Conservation (phyloP, 2,888 invertebrate genomes). For the Adelognathus sp. region DNA sequence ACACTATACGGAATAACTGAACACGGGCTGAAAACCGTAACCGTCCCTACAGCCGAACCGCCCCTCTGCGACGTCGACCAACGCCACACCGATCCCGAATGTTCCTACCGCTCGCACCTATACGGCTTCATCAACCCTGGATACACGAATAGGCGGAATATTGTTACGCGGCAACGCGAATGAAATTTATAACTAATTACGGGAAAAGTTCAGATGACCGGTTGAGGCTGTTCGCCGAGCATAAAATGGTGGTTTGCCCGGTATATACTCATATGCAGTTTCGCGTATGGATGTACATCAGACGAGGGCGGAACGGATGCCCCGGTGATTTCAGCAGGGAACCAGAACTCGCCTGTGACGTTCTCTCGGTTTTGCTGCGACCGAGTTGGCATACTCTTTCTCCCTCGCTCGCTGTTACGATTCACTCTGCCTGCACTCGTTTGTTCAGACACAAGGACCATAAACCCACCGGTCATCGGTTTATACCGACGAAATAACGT, state of each 20-base stretch:
- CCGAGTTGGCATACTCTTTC: background rate
- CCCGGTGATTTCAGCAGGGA: conserved; percentile 10
- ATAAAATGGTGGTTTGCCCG: conserved; percentile 61
- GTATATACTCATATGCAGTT: background rate
- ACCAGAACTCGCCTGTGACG: background rate
- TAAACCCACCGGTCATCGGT: background rate
- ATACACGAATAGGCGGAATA: conserved; percentile 67
- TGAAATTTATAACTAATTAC: conserved; percentile 80
- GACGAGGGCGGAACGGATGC: background rate
- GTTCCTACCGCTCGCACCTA: conserved; percentile 13
- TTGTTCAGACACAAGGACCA: background rate
- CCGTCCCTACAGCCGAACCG: too few species aligned
- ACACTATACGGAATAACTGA: conserved; percentile 42
- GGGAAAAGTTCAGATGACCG: conserved; percentile 78
- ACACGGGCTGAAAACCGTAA: conserved; percentile 43
- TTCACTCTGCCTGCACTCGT: background rate
- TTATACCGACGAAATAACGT: background rate
- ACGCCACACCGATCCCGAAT: conserved; percentile 20
- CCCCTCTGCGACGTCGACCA: conserved; percentile 15
- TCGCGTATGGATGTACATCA: background rate
- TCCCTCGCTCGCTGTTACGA: background rate
- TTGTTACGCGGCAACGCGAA: conserved; percentile 75
- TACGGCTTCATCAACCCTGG: conserved; percentile 7
- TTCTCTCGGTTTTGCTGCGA: conserved; percentile 9
- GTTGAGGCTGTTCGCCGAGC: conserved; percentile 64